Evolutionary conservation across 2,113 vertebrate genomes (phyloP), one percentile per base, ranked within the genome.

Genomic region (Ophthalmolycus amberensis): DNA sequence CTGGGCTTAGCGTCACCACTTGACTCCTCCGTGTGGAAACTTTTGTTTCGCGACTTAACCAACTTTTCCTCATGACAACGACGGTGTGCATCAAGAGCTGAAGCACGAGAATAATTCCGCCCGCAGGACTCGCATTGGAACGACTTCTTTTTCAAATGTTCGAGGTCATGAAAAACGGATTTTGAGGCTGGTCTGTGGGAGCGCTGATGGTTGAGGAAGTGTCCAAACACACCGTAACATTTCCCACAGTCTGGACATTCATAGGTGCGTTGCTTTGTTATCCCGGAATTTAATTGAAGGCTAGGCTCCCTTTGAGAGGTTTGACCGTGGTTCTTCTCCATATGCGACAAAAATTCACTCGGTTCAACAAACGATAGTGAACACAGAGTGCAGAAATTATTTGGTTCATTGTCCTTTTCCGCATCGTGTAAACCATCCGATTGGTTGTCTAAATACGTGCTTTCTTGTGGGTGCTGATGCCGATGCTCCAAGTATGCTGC

Each of bases 51-150:
- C 1, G 89, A 75, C 71, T 95, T 96, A 0, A 96, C 65, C 71
- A 96, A 87, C n/a, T 96, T 95, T 65, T 91, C 92, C 74, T 96
- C 94, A n/a, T 96, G 95, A 77, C 94, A 95, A 3, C 94, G 95
- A 4, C 93, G 94, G 72, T 96, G 95, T 6, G 95, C 95, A n/a
- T 96, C 95, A 1, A 96, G 95, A 54, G 95, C 95, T 9, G 95
- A 95, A 18, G 93, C 94, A 0, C 95, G 95, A 15, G 95, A 96
- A 86, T 96, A 96, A 84, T 83, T 93, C 6, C 95, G 87, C 3
- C 95, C 95, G 65, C 95, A 96, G 4, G 90, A 90, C 42, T 95
- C 94, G 8, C 95, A 96, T 54, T 94, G 89, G 83, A 96, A 96
- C 0, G 95, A 90, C 79, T 95, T 96, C 77, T 95, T 95, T 85